Evolutionary conservation across 2,888 invertebrate species (phyloP).

Genomic region (Platycheirus albimanus): DNA sequence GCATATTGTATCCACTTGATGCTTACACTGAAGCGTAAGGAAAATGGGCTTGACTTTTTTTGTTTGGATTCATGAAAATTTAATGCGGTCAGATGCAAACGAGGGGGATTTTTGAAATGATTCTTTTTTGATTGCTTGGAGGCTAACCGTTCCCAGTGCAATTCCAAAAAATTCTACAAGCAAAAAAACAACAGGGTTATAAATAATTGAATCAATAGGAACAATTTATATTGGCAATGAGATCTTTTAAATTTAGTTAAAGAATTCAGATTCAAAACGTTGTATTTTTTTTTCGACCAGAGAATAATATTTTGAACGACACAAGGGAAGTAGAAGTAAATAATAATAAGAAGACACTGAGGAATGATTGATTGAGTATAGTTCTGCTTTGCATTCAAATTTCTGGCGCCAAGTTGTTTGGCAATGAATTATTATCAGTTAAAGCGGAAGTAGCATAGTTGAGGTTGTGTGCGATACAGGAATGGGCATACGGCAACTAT

Average conservation of each 20-base stretch:
- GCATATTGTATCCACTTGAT: slow-evolving; percentile 46
- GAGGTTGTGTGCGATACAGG: slow-evolving; percentile 15
- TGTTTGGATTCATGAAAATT: slow-evolving; percentile 59
- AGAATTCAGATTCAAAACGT: no score
- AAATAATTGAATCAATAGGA: slow-evolving; percentile 2
- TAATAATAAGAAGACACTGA: no score
- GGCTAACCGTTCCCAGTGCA: slow-evolving; percentile 60
- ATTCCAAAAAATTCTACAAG: slow-evolving; percentile 18
- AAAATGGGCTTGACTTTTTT: slow-evolving; percentile 1
- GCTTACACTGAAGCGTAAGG: neutral
- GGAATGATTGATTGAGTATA: slow-evolving; percentile 23
- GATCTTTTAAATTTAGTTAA: no score
- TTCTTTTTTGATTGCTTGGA: slow-evolving; percentile 53
- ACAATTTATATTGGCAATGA: slow-evolving; percentile 12
- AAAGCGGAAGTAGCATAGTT: slow-evolving; percentile 54
- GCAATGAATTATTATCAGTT: slow-evolving; percentile 39
- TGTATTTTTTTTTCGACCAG: no score
- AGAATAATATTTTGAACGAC: no score
- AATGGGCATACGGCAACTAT: neutral
- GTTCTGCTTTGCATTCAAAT: slow-evolving; percentile 56
- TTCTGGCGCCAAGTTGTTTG: slow-evolving; percentile 62
- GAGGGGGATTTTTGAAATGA: slow-evolving; percentile 8
- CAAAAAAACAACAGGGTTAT: neutral
- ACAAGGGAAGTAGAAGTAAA: no score
- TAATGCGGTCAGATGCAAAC: slow-evolving; percentile 61